phyloP scores from a whole-genome alignment of 2,888 invertebrate genomes.

The Neria commutata region DNA sequence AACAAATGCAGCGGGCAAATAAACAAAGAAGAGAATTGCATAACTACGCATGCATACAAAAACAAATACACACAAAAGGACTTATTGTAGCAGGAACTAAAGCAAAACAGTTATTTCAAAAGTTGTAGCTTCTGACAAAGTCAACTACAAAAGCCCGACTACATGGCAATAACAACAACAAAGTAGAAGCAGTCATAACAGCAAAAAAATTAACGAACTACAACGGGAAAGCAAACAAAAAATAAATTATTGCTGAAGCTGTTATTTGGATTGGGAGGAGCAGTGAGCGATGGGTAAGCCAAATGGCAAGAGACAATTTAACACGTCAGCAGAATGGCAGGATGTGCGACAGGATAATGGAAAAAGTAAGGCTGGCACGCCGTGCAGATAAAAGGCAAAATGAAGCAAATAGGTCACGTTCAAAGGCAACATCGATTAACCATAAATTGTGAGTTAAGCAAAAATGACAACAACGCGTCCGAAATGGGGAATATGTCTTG shows the following conservation, averaged over 20 bases:
- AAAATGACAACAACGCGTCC: no score
- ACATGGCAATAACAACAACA: conserved; percentile 20
- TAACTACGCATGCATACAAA: conserved; percentile 2
- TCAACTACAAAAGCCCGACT: conserved; percentile 26
- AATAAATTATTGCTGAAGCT: conserved; percentile 53
- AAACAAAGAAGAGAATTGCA: conserved; percentile 1
- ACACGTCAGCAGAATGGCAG: conserved; percentile 52
- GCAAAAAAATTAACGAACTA: conserved; percentile 34
- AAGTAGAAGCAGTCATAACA: background rate
- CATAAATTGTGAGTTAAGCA: conserved; percentile 57
- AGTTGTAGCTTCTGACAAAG: background rate
- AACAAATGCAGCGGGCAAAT: conserved; percentile 33
- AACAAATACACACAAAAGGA: background rate
- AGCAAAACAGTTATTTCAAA: background rate
- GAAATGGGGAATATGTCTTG: no score
- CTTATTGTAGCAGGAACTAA: background rate
- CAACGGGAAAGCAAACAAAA: conserved; percentile 48
- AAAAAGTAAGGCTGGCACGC: conserved; percentile 5
- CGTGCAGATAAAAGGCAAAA: conserved; percentile 25
- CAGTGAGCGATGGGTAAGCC: background rate
- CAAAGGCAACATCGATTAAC: conserved; percentile 55
- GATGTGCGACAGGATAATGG: conserved; percentile 17
- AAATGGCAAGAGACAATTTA: conserved; percentile 46
- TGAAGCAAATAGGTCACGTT: conserved; percentile 56
- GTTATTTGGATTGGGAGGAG: conserved; percentile 49